Evolutionary conservation across 2,888 invertebrate genomes (phyloP), one percentile per base, ranked within the genome.

Genomic region (Byasa hedistus): DNA sequence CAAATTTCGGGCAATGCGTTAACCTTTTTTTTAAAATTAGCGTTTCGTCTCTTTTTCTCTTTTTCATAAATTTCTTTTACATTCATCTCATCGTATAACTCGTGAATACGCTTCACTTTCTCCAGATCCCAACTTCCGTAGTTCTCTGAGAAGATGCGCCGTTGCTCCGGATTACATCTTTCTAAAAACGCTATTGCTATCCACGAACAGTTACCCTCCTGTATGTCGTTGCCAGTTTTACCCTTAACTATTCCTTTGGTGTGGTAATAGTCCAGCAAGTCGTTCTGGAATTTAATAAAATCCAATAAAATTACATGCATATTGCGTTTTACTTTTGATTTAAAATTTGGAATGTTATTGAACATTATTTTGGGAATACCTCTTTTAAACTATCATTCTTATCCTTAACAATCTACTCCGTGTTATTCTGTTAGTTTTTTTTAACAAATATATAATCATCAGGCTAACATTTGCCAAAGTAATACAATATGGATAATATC

Each of bases 151-250:
- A 64, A 64, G 19, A 57, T 57, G 15, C 63, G 63, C 51, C 39
- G 36, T 52, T 64, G 58, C 15, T 36, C 64, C 12, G 64, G n/a
- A 62, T 61, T 54, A 21, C 52, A 61, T 19, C 27, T 61, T 17
- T 52, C 21, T 32, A 61, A 54, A 21, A 27, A 32, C 15, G 61
- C 61, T n/a, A 61, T 27, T n/a, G 61, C 52, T 32, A 32, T 21
- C 61, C 61, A 61, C 21, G 52, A 52, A 21, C 61, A 61, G 22
- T 61, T 61, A n/a, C 61, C 61, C 5, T 56, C 97, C 80, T 95
- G 93, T 73, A 99, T 98, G 79, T 99, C 98, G 0, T 94, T 96
- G 12, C 97, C 96, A 24, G 93, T 86, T 92, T 99, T 99, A 0
- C 98, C 98, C 1, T 95, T 97, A 0, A 95, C 85, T 3, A 92